phyloP scores from a whole-genome alignment of 2,113 vertebrate species.

The Ploceus nigricollis region DNA sequence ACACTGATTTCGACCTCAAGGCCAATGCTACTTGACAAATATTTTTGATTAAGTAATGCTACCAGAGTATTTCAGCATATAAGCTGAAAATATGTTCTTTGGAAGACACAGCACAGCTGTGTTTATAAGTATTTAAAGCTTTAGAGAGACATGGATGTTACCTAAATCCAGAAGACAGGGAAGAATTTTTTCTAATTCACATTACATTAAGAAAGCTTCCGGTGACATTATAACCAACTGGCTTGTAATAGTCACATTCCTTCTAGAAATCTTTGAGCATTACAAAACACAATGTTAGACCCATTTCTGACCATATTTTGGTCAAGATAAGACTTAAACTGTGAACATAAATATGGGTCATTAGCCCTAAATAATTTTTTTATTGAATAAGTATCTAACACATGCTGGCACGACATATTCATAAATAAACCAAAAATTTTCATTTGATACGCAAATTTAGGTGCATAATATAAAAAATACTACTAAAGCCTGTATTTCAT shows the following conservation, averaged over 20 bases:
- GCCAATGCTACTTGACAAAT: neutral
- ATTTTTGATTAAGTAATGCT: neutral
- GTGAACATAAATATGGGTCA: neutral
- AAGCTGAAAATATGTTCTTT: neutral
- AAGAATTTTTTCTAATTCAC: neutral
- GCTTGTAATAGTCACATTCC: neutral
- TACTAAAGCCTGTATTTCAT: neutral
- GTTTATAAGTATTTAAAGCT: neutral
- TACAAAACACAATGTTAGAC: neutral
- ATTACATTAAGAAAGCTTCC: neutral
- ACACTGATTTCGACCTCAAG: neutral
- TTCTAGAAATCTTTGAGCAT: neutral
- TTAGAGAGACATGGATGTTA: neutral
- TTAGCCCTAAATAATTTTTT: neutral
- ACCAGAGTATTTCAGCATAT: neutral
- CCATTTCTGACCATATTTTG: neutral
- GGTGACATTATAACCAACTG: neutral
- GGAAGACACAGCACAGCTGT: neutral
- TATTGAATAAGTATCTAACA: neutral
- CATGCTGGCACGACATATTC: neutral
- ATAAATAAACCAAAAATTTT: neutral
- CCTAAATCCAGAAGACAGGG: neutral
- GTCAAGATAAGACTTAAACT: neutral
- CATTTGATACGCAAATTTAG: neutral
- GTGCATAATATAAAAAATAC: neutral